Evolutionary conservation across 2,797 vertebrate genomes (phyloP).

Genomic region (Synanceia verrucosa): DNA sequence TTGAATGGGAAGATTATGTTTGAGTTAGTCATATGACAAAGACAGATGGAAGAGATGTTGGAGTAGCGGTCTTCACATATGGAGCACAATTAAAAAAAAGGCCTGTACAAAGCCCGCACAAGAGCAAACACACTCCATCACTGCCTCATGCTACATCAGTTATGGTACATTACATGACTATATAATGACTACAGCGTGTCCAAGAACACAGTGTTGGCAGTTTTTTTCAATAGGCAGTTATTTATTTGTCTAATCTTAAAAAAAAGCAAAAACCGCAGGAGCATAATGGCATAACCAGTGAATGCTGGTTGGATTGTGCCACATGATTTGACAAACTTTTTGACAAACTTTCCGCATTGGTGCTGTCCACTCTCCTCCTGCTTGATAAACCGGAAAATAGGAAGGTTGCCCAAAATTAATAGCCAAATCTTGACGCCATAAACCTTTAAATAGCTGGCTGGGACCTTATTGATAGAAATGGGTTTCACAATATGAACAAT

Average conservation of each 20-base stretch:
- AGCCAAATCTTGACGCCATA: slow-evolving; percentile 34
- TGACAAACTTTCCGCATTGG: slow-evolving; percentile 55
- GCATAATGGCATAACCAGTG: slow-evolving; percentile 6
- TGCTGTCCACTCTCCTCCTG: slow-evolving; percentile 9
- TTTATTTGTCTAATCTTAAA: slow-evolving; percentile 72
- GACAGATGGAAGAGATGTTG: slow-evolving; percentile 47
- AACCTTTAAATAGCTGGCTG: slow-evolving; percentile 48
- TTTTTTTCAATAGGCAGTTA: slow-evolving; percentile 60
- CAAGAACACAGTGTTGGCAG: slow-evolving; percentile 54
- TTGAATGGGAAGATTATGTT: slow-evolving; percentile 34
- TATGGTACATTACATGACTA: slow-evolving; percentile 74
- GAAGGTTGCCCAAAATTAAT: slow-evolving; percentile 41
- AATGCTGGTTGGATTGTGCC: slow-evolving; percentile 20
- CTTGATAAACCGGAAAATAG: slow-evolving; percentile 47
- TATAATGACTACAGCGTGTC: slow-evolving; percentile 75
- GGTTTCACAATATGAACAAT: slow-evolving; percentile 23
- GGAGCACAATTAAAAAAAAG: slow-evolving; percentile 54
- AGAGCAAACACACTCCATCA: slow-evolving; percentile 74
- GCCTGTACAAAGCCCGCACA: slow-evolving; percentile 58
- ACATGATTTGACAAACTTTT: slow-evolving; percentile 42
- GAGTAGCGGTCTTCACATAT: slow-evolving; percentile 49
- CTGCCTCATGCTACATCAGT: slow-evolving; percentile 61
- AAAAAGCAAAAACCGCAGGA: slow-evolving; percentile 38
- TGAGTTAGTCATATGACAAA: slow-evolving; percentile 33
- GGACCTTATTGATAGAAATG: slow-evolving; percentile 21